Evolutionary conservation across 2,888 invertebrate genomes (phyloP).

Genomic region (Maniola hyperantus): DNA sequence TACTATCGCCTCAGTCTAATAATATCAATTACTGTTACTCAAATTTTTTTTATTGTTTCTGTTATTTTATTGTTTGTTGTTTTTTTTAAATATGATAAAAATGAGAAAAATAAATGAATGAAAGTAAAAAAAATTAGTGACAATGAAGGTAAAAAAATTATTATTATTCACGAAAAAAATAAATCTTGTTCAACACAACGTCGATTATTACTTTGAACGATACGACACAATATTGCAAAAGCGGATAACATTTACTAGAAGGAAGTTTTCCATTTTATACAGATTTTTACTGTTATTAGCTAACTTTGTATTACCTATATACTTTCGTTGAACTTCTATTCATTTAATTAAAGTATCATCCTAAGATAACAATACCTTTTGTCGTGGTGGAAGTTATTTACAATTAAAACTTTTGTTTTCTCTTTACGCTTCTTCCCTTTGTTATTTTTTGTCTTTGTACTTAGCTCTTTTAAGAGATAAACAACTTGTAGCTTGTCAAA

Average conservation of each 20-base stretch:
- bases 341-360: conserved; percentile 23
- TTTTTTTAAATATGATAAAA: too few relatives aligned
- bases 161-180: too few relatives aligned
- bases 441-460: conserved; percentile 9
- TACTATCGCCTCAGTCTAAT: too few relatives aligned
- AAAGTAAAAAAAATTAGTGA: too few relatives aligned
- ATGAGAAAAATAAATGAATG: too few relatives aligned
- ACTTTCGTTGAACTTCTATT: conserved; percentile 13
- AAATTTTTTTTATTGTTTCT: too few relatives aligned
- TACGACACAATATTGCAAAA: conserved; percentile 1
- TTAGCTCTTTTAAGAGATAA: conserved; percentile 2
- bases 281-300: conserved; percentile 18
- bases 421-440: conserved; percentile 8
- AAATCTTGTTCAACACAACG: too few relatives aligned
- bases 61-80: too few relatives aligned
- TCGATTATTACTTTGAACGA: background rate
- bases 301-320: conserved; percentile 12
- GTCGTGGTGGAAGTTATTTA: conserved; percentile 19
- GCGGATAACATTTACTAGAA: background rate
- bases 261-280: conserved; percentile 8
- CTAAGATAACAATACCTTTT: conserved; percentile 22
- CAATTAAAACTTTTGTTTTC: conserved; percentile 20
- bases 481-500: background rate
- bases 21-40: too few relatives aligned
- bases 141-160: too few relatives aligned